phyloP scores from a whole-genome alignment of 2,113 vertebrate species.

The Columba janthina region DNA sequence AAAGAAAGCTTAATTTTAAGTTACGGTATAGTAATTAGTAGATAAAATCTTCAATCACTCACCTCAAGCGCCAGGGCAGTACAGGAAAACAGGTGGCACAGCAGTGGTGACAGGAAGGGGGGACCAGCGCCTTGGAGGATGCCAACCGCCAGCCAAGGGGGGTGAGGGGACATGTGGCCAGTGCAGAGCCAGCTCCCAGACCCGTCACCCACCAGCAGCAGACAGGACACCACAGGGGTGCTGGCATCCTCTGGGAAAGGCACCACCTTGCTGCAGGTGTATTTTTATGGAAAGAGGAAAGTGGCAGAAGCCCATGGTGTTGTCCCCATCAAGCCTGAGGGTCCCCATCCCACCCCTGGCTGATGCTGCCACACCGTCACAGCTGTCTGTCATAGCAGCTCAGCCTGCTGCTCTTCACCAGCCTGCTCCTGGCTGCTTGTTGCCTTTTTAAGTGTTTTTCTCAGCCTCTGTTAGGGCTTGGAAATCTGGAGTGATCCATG shows the following conservation, averaged over 20 bases:
- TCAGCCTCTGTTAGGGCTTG: not conserved
- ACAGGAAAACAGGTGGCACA: not conserved
- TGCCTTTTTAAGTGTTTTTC: not conserved
- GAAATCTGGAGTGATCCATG: not conserved
- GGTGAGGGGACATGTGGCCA: fast-evolving
- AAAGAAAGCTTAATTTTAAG: not conserved
- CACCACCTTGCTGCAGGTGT: not conserved
- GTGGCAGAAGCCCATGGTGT: not conserved
- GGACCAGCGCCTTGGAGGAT: fast-evolving
- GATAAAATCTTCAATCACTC: not conserved
- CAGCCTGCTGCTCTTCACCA: not conserved
- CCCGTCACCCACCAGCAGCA: fast-evolving
- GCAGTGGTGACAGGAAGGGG: not conserved
- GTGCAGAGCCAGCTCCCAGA: not conserved
- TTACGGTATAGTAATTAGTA: not conserved
- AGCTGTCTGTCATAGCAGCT: not conserved
- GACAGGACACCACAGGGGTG: not conserved
- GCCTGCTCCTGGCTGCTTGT: not conserved
- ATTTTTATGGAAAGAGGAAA: not conserved
- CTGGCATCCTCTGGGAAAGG: not conserved
- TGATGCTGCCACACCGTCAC: not conserved
- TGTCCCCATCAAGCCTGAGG: not conserved
- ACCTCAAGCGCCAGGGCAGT: not conserved
- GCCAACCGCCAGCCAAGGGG: not conserved
- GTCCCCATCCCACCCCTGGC: fast-evolving